Percentiles rank a stretch among this genome's conserved stretches.
Evolutionary conservation across 1,140 invertebrate genomes (phyloP).

Genomic region (Drosophila mayri): DNA sequence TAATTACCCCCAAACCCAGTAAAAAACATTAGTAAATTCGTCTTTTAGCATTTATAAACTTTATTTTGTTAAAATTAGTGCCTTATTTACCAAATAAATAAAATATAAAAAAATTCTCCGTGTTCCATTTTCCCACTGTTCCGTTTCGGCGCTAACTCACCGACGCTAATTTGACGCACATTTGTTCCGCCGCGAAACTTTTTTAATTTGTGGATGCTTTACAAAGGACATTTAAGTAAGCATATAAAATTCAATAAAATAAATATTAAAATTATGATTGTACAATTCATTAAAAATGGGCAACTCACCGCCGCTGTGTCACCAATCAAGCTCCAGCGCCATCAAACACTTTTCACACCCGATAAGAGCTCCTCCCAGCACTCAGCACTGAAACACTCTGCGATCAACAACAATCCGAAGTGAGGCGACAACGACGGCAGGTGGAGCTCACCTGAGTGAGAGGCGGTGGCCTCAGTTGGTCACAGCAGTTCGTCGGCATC

Average conservation of each 20-base stretch:
- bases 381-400: slow-evolving; percentile 12
- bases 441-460: slow-evolving; percentile 23
- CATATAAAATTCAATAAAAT: background rate
- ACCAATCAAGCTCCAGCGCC: slow-evolving; percentile 24
- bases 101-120: no score
- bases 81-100: no score
- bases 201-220: no score
- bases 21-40: no score
- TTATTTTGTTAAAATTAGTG: no score
- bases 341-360: slow-evolving; percentile 35
- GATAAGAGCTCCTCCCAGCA: slow-evolving; percentile 28
- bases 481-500: slow-evolving; percentile 50
- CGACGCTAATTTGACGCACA: no score
- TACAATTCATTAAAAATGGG: no score
- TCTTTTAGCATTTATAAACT: no score
- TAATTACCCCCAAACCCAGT: no score
- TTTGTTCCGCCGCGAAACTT: no score
- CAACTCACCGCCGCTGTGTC: slow-evolving; percentile 5
- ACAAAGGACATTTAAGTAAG: background rate
- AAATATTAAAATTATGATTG: background rate
- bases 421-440: slow-evolving; percentile 28
- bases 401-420: slow-evolving; percentile 42
- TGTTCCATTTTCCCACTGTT: no score
- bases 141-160: no score
- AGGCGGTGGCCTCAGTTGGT: slow-evolving; percentile 56